Base-by-base conservation (phyloP, 1,140 invertebrate species). In the Lepidotrigona ventralis region DNA sequence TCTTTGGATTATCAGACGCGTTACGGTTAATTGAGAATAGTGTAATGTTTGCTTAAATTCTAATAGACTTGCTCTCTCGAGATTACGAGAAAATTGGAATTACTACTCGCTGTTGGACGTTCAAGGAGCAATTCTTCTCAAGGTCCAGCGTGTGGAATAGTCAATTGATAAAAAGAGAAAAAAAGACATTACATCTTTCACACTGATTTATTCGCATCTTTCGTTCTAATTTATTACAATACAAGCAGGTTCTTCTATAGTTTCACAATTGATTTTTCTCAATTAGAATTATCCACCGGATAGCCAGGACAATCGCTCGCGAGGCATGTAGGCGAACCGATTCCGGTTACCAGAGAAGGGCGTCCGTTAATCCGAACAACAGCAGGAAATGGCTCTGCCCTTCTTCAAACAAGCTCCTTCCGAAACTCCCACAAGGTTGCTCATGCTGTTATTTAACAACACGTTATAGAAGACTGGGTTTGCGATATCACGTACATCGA, bases 391-490 rank as follows among this genome's bases (percentile, higher is more conserved):
- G 21, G 19, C 54, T 23, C 33, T 60, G 19, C 33, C 53, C 33
- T 54, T 79, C 78, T 60, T 79, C 54, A 79, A 79, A 79, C 78
- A 79, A 71, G 17, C 54, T 71, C 29, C 77, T 70, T 70, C 66
- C 66, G 53, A 60, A 71, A 76, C 60, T 74, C 70, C 29, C 79
- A 71, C 74, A 77, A 85, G 85, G 75, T 60, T 81, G 81, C 81
- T 85, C 85, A 74, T 76, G 58, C 82, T 58, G 85, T 83, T 83
- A 86, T 83, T 86, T 83, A 86, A 87, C 84, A 68, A 85, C 64
- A 51, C 54, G 81, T 60, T 71, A 54, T 53, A 56, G 60, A 56
- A 75, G 63, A 33, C 33, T 33, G 33, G 46, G 39, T 77, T 46
- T 75, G 81, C 85, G 83, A 88, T 87, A 74, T 74, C 86, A 78